Evolutionary conservation across 2,888 invertebrate genomes (phyloP), one percentile per base, ranked within the genome.

Genomic region (Celastrina argiolus): DNA sequence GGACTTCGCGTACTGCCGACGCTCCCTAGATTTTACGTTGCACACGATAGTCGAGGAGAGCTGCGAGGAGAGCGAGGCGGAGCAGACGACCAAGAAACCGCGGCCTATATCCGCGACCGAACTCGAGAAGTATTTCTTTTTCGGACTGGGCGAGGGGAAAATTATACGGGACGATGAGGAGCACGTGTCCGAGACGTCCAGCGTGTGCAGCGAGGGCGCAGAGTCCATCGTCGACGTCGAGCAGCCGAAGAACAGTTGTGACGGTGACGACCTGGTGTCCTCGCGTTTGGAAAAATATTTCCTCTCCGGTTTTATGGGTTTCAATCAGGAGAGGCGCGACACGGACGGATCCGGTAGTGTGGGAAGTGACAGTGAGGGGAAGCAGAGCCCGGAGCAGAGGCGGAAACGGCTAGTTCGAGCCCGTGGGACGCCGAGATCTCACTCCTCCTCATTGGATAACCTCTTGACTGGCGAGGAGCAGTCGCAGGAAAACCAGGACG

Each of bases 31-130:
- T 85, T 97, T 97, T 81, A 97, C 97, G 1, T 88, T 98, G 71
- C 97, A 98, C 80, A 98, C 98, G 0, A 98, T 98, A 74, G 95
- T 97, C 34, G 98, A 98, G 88, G 98, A 98, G 86, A 97, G 97
- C 77, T 97, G 97, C 83, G 97, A 98, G 88, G 98, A 98, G 84
- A 97, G 97, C 83, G 97, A 97, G 84, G 93, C 95, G 69, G 96
- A 96, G 76, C 94, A 93, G 56, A 82, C 88, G 73, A 83, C 84
- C 78, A 92, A 91, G 87, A 93, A 94, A 83, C 92, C 92, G 72
- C 92, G 95, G 67, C 94, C 95, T 41, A 92, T 94, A 67, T 96
- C 96, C 1, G 94, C 96, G 0, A 96, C 97, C 0, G 96, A 97
- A 78, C 85, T 97, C 71, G 97, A 97, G 82, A 97, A 97, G 83